phyloP scores from a whole-genome alignment of 2,113 vertebrate genomes.

The Planiliza haematocheilus region DNA sequence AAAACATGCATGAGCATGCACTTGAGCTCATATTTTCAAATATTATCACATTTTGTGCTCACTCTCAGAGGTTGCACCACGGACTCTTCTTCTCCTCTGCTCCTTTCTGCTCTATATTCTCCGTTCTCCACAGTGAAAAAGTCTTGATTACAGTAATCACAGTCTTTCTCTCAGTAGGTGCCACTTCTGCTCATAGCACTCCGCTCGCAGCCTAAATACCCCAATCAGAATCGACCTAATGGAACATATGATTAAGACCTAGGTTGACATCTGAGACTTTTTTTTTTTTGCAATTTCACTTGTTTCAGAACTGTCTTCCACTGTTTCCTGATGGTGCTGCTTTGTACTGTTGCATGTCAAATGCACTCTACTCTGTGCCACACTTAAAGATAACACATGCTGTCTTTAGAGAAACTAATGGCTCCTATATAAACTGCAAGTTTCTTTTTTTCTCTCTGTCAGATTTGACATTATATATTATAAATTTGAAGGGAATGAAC shows the following conservation, averaged over 20 bases:
- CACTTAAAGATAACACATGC: not conserved
- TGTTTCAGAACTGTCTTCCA: not conserved
- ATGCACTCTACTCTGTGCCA: not conserved
- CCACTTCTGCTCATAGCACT: conserved; percentile 57
- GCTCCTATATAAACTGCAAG: not conserved
- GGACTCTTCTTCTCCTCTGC: not conserved
- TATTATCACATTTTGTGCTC: not conserved
- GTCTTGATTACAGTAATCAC: conserved; percentile 78
- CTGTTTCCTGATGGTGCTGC: not conserved
- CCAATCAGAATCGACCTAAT: conserved; percentile 66
- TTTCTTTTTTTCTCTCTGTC: no score
- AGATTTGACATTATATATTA: no score
- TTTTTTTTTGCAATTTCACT: conserved; percentile 12
- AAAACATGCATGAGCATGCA: conserved; percentile 19
- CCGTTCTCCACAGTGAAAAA: conserved; percentile 46
- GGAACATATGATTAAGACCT: conserved; percentile 68
- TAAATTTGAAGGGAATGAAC: not conserved
- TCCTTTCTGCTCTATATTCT: conserved; percentile 10
- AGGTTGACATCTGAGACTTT: conserved; percentile 36
- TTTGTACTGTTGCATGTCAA: no score
- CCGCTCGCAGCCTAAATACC: conserved; percentile 64
- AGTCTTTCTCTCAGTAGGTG: conserved; percentile 55
- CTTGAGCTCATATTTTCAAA: conserved; percentile 10
- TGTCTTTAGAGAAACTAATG: conserved; percentile 1
- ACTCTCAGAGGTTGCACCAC: not conserved